Evolutionary conservation across 2,888 invertebrate species (phyloP), one percentile per base, ranked within the genome.

Genomic region (Campoplex nolae): DNA sequence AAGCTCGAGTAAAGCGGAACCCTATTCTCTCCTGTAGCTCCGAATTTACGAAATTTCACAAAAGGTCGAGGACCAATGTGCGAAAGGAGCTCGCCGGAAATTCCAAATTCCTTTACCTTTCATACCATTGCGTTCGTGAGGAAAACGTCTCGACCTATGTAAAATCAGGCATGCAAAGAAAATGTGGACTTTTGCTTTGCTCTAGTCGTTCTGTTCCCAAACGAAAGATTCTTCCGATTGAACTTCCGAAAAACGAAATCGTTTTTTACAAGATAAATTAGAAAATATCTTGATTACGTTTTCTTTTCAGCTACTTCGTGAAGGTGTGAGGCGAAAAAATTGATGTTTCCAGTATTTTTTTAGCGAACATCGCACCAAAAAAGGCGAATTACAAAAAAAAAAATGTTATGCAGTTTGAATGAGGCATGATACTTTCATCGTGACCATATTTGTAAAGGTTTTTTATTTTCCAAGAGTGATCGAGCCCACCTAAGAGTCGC

Each of bases 401-500:
- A 51, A 51, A 11, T 45, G n/a, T 58, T 28, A 28, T 32, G 16
- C 62, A 16, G 62, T 32, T 62, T 6, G 11, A 6, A 56, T 74
- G 13, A n/a, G 11, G 28, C 28, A 74, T 54, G 54, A 75, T 58
- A 16, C 38, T 18, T 42, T 58, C 38, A 23, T 42, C 42, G 23
- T 23, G 38, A 11, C 35, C 38, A 75, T 56, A 23, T 75, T 28
- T 13, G 42, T 56, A 32, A 28, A 7, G 73, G 51, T 35, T 42
- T 35, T 8, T 70, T 62, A 80, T 77, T 80, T 80, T 73, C 32
- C 70, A 11, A 56, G 80, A 84, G 71, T 84, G 58, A 83, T 86
- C 77, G 83, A 58, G 80, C 80, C 83, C 76, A 77, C 80, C 80
- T 80, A 67, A 76, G 75, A 79, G 83, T n/a, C 62, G 67, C 9